Percentiles rank a stretch among this genome's conserved stretches.
Evolutionary conservation across 1,140 invertebrate genomes (phyloP).

Genomic region (Scaptomyza hsui): DNA sequence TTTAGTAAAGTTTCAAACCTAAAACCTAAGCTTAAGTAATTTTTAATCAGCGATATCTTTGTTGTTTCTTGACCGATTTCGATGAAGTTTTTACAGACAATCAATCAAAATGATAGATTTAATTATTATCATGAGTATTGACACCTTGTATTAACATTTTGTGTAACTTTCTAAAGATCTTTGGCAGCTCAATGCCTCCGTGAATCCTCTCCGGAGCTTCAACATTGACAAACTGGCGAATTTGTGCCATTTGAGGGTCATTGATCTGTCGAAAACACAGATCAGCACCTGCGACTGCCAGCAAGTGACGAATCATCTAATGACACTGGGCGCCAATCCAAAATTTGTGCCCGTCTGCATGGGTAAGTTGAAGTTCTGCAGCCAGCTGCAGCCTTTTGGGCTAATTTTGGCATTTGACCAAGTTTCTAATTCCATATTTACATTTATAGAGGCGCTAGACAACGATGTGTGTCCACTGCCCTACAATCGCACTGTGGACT

Average conservation of each 20-base stretch:
- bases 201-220: constrained; percentile 68
- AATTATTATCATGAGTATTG: too few relatives aligned
- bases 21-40: too few relatives aligned
- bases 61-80: too few relatives aligned
- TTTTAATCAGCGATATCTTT: too few relatives aligned
- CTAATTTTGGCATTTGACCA: constrained; percentile 72
- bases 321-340: constrained; percentile 52
- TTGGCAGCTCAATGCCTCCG: constrained; percentile 79
- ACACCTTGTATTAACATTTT: not conserved
- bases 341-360: constrained; percentile 76
- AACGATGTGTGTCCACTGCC: constrained; percentile 67
- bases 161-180: constrained; percentile 48
- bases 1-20: too few relatives aligned
- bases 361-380: constrained; percentile 67
- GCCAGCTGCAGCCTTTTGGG: constrained; percentile 21
- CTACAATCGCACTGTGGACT: constrained; percentile 76
- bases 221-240: constrained; percentile 63
- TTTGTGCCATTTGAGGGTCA: constrained; percentile 74
- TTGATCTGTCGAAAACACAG: constrained; percentile 72
- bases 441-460: constrained; percentile 65
- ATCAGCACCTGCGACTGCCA: constrained; percentile 70
- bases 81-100: too few relatives aligned
- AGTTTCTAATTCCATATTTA: constrained; percentile 43
- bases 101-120: too few relatives aligned
- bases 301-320: constrained; percentile 71